phyloP scores from a whole-genome alignment of 1,140 invertebrate species.

The Grapholita molesta region DNA sequence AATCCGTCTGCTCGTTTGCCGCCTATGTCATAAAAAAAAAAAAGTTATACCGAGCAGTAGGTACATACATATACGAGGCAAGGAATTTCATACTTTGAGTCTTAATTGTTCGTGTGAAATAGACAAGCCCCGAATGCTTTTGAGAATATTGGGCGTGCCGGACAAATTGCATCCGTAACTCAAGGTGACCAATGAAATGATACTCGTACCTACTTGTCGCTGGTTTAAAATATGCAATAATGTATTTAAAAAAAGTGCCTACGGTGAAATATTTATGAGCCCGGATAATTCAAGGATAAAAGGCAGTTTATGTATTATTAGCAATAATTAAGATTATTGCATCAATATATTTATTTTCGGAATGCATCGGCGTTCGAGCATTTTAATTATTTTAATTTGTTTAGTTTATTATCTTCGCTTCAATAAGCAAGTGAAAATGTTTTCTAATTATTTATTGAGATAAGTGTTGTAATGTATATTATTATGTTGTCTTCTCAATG shows the following conservation, averaged over 20 bases:
- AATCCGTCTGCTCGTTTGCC: no score
- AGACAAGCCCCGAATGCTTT: background rate
- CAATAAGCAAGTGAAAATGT: conserved; percentile 1
- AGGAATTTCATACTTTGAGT: background rate
- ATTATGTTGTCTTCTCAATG: background rate
- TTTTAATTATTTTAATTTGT: background rate
- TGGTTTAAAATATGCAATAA: background rate
- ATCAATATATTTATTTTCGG: background rate
- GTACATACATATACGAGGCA: background rate
- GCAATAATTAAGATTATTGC: background rate
- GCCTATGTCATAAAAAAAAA: no score
- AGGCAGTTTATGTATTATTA: background rate
- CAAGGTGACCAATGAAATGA: conserved; percentile 56
- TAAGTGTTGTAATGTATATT: background rate
- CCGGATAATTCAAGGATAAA: background rate
- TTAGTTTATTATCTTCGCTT: background rate
- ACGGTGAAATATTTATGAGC: background rate
- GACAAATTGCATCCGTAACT: conserved; percentile 54
- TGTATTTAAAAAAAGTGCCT: background rate
- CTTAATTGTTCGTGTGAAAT: background rate
- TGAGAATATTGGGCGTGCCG: background rate
- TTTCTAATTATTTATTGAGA: background rate
- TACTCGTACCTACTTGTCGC: conserved; percentile 23
- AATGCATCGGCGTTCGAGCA: background rate
- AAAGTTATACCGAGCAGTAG: background rate